Evolutionary conservation across 2,888 invertebrate species (phyloP).

Genomic region (Hybos culiciformis): DNA sequence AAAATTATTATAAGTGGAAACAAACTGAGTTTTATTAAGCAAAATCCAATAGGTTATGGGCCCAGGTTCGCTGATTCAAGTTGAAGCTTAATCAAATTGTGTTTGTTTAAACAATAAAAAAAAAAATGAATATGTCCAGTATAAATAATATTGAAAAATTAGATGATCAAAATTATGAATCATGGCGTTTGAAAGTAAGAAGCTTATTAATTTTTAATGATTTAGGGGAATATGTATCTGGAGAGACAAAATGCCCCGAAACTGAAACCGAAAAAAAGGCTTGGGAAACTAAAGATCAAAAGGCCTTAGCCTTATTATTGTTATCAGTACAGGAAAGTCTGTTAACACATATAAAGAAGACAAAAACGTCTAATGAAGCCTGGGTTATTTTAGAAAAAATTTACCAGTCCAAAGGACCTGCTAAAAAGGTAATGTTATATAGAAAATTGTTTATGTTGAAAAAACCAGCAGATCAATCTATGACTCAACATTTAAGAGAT

Average conservation of each 20-base stretch:
- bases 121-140: neutral
- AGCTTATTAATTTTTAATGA: constrained; percentile 9
- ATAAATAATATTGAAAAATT: constrained; percentile 3
- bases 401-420: neutral
- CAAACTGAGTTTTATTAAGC: neutral
- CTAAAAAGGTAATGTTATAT: neutral
- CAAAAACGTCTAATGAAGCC: neutral
- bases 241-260: neutral
- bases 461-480: neutral
- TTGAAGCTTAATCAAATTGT: neutral
- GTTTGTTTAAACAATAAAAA: neutral
- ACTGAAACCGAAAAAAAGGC: neutral
- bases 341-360: neutral
- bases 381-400: neutral
- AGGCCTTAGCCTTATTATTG: neutral
- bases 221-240: constrained; percentile 7
- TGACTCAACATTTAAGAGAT: neutral
- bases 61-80: neutral
- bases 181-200: constrained; percentile 6
- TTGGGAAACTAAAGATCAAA: neutral
- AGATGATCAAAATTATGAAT: constrained; percentile 5
- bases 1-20: neutral
- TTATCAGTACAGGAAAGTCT: neutral
- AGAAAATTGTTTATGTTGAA: neutral
- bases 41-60: neutral